Evolutionary conservation across 2,888 invertebrate species (phyloP), one percentile per base, ranked within the genome.

Genomic region (Zhuqinia jingwanae): DNA sequence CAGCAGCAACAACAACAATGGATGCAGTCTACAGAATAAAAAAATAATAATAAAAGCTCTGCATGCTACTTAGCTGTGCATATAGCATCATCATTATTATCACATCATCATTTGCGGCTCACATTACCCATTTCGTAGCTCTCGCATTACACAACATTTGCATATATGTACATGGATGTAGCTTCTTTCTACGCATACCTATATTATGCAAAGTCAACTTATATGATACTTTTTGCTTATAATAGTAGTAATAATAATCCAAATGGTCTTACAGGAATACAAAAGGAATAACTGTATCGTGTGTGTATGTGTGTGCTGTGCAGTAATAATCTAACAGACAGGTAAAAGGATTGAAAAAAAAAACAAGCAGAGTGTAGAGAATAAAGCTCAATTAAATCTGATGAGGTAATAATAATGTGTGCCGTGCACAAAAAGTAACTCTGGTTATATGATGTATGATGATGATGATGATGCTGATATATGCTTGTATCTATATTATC

Each of bases 281-380:
- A 53, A 53, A 75, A 75, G 70, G 22, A 75, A 36, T 36, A 36
- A 75, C 75, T 53, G 75, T 70, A 70, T 25, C 36, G 2, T 70
- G 70, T 47, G 70, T 70, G n/a, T n/a, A n/a, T n/a, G n/a, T n/a
- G n/a, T n/a, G n/a, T n/a, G n/a, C n/a, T n/a, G n/a, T n/a, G n/a
- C n/a, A n/a, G 47, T 47, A 70, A 63, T 36, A 25, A n/a, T 47
- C 47, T 22, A 70, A 70, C 45, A 70, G 47, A 47, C 47, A 70
- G 68, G 58, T 30, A 36, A 3, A 13, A 13, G 15, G 22, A 36
- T 36, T 1, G 17, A 17, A 42, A 65, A 27, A 22, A 63, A 63
- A 20, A 70, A 47, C 11, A 10, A 6, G 45, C 58, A 77, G 13
- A 50, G 25, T 8, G 45, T 20, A 22, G 0, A 30, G n/a, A 8